Evolutionary conservation across 1,140 invertebrate species (phyloP).

Genomic region (Bombus waltoni): DNA sequence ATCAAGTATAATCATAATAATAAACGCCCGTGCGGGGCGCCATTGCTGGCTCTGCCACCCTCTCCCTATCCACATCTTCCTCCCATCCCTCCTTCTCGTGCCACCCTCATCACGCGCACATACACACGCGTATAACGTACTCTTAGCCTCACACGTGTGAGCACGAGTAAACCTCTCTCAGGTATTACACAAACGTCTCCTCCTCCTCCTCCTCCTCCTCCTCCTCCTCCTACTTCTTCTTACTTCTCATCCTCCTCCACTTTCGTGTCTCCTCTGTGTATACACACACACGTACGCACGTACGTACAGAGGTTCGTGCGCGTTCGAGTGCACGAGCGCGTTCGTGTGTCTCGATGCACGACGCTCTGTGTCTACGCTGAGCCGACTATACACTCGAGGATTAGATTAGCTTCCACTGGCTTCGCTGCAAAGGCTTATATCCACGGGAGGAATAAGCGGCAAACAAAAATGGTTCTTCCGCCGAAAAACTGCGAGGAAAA

Average conservation of each 20-base stretch:
- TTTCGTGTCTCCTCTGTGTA: slow-evolving; percentile 38
- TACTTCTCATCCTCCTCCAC: slow-evolving; percentile 6
- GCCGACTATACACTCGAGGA: slow-evolving; percentile 75
- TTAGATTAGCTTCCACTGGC: slow-evolving; percentile 78
- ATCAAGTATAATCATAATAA: slow-evolving; percentile 83
- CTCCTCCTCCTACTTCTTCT: background rate
- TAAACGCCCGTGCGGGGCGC: slow-evolving; percentile 81
- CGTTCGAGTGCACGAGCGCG: background rate
- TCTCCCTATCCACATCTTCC: slow-evolving; percentile 59
- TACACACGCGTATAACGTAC: slow-evolving; percentile 36
- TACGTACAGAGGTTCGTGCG: background rate
- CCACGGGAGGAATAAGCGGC: slow-evolving; percentile 74
- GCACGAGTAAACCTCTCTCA: slow-evolving; percentile 61
- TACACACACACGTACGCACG: background rate
- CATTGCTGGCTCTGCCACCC: slow-evolving; percentile 78
- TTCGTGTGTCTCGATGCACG: slow-evolving; percentile 31
- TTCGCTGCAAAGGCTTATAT: slow-evolving; percentile 77
- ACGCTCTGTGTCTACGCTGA: slow-evolving; percentile 55
- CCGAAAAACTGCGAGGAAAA: slow-evolving; percentile 64
- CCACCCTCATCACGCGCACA: slow-evolving; percentile 64
- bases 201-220: background rate
- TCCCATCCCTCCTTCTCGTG: slow-evolving; percentile 42
- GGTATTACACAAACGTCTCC: slow-evolving; percentile 64
- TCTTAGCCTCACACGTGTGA: slow-evolving; percentile 42
- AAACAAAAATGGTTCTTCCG: slow-evolving; percentile 77